These are phyloP conservation scores for Cnemophilus loriae DNA, from an alignment of 2,113 vertebrate species.

Conservation along the genomic window DNA sequence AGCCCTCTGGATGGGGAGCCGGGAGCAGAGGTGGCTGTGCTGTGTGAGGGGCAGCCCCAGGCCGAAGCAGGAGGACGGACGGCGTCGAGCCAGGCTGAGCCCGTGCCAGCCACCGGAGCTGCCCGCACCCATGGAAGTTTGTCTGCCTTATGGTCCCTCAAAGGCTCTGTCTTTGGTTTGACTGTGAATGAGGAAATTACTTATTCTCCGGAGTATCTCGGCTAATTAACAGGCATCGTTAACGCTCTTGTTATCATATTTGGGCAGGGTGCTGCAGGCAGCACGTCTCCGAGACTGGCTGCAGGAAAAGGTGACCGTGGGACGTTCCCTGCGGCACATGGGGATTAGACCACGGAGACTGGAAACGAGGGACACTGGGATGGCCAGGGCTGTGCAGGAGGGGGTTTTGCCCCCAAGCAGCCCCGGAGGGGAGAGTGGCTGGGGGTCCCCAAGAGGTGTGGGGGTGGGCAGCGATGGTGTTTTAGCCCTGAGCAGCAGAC, in stretches of 20 bases:
- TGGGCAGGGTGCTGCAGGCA: background rate
- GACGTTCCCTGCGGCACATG: rapidly evolving
- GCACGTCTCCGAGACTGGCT: background rate
- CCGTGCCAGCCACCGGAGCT: rapidly evolving
- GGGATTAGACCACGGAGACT: rapidly evolving
- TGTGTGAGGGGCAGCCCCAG: background rate
- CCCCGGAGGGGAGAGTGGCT: background rate
- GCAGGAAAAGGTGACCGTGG: background rate
- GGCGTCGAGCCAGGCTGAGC: rapidly evolving
- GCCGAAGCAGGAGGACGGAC: rapidly evolving
- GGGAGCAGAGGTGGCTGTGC: background rate
- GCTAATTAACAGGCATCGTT: constrained; percentile 47
- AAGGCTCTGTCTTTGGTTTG: background rate
- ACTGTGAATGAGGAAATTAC: constrained; percentile 37
- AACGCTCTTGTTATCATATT: background rate
- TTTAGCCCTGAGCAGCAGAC: background rate
- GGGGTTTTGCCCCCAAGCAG: rapidly evolving
- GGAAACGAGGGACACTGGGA: rapidly evolving
- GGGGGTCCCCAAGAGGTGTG: rapidly evolving
- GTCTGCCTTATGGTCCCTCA: background rate
- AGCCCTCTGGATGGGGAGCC: background rate
- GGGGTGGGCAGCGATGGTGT: rapidly evolving
- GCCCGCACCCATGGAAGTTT: background rate
- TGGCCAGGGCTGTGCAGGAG: background rate
- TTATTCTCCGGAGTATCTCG: background rate